Conservation (phyloP, 2,888 invertebrate genomes). For the Eulithis prunata region DNA sequence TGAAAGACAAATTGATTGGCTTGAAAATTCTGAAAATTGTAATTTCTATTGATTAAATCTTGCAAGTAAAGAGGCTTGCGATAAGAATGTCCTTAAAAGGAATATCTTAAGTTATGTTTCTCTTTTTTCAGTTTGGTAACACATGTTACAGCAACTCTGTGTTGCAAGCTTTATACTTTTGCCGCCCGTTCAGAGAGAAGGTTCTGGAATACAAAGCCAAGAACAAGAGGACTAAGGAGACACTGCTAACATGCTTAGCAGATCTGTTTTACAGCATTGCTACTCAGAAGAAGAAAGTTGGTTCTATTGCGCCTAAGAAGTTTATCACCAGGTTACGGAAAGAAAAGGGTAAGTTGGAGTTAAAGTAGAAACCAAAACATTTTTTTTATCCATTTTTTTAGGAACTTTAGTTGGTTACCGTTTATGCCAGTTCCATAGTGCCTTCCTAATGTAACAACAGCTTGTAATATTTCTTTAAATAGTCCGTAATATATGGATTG, state of each 20-base stretch:
- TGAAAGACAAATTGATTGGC: too few species aligned
- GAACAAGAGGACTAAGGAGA: constrained; percentile 98
- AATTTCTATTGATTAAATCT: too few species aligned
- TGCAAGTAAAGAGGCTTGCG: too few species aligned
- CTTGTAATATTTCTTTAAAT: too few species aligned
- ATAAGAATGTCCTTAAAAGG: neutral
- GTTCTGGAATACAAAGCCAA: constrained; percentile 99
- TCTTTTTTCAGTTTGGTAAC: constrained; percentile 95
- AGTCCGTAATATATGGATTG: too few species aligned
- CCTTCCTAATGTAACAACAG: too few species aligned
- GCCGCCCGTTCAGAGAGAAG: constrained; percentile 99
- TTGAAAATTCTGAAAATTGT: too few species aligned
- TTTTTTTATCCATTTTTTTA: too few species aligned
- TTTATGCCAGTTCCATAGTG: too few species aligned
- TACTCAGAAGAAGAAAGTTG: constrained; percentile 99
- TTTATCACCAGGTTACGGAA: constrained; percentile 99
- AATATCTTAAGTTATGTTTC: neutral
- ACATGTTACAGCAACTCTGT: constrained; percentile 99
- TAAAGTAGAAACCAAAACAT: too few species aligned
- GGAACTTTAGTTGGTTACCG: too few species aligned
- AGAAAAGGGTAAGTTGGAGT: constrained; percentile 91
- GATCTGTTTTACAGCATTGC: constrained; percentile 99
- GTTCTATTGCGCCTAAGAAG: constrained; percentile 99
- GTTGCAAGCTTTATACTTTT: constrained; percentile 99
- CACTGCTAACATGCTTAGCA: constrained; percentile 97